Evolutionary conservation across 2,888 invertebrate genomes (phyloP), one percentile per base, ranked within the genome.

Genomic region (Drosophila rellima): DNA sequence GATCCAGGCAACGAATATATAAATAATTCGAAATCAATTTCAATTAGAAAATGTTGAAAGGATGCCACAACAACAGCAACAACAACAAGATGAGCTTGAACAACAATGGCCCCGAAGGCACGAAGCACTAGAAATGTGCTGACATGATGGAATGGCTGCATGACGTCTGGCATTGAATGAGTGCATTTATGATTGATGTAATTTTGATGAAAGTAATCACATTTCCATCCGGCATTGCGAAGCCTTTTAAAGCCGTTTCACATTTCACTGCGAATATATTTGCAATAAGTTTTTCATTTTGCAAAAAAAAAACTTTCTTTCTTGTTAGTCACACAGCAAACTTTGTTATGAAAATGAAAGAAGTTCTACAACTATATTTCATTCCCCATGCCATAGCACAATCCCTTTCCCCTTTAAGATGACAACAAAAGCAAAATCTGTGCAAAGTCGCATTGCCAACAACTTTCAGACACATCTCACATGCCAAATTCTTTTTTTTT

Each of bases 151-250:
- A 80, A 83, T 80, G 64, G 15, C 33, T 61, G 68, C 52, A 67
- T 73, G 65, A 62, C 60, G 77, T 67, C 56, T 60, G 76, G 40
- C 56, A 55, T 23, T 68, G 80, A 85, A 78, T 78, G 73, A 88
- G 86, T 88, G 87, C 84, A 88, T 76, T 85, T 82, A 88, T 86
- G 88, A 85, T 85, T 88, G 88, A 85, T 84, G 88, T 80, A 76
- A 80, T 86, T 85, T 86, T 87, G 82, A 86, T 80, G 82, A 88
- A 87, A 87, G 76, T 76, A 86, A 76, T 83, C 56, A 74, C 54
- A 78, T 70, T 71, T 70, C 66, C 68, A 63, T 63, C 65, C 60
- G 62, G 60, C 76, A 64, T 31, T 52, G 11, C 39, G 56, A 82
- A 74, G 70, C 70, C 80, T 48, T 78, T 88, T 80, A 85, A 80